Base-by-base conservation (phyloP, 92 coral and sea anemone species). In the Anthopleura xanthogrammica region DNA sequence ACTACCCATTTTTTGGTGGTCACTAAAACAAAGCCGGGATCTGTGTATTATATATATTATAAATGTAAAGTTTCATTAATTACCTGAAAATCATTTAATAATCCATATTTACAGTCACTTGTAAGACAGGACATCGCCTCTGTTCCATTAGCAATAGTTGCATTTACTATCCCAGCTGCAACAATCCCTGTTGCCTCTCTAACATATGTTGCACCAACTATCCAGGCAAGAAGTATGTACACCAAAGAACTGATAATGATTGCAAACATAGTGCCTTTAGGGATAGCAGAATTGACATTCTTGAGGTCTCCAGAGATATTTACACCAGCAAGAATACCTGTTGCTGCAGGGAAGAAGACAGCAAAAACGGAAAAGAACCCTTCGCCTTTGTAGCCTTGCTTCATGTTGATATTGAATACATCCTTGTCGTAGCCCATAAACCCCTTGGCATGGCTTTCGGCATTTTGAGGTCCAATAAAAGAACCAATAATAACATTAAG, bases 281-380 rank as follows among this genome's bases (percentile, higher is more conserved):
- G 99, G 41, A 97, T 91, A 23, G 99, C 98, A 75, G 96, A 87
- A 76, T 90, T 91, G 39, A 92, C 93, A 60, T 85, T 92, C 85
- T 90, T 92, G 36, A 97, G 90, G 86, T 97, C 99, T 12, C 98
- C 98, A 36, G 98, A 94, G 52, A 97, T 97, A 77, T 94, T 97
- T 1, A 97, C 99, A 19, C 99, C 99, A 14, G 98, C 99, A 52
- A 97, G 91, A 86, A 97, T 97, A 14, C 98, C 98, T 24, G 98
- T 94, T 13, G 98, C 98, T 16, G 99, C 99, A 14, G 99, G 99
- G 77, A 97, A 97, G 88, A 94, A 97, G 24, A 97, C 98, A 41
- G 99, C 92, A 80, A 97, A 97, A 72, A 97, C 99, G 2, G 99
- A 89, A 71, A 97, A 94, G 72, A 97, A 94, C 43, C 91, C 90